Percentiles rank a stretch among this genome's conserved stretches.
phyloP scores from a whole-genome alignment of 2,797 vertebrate genomes.

The Myotis vivesi region DNA sequence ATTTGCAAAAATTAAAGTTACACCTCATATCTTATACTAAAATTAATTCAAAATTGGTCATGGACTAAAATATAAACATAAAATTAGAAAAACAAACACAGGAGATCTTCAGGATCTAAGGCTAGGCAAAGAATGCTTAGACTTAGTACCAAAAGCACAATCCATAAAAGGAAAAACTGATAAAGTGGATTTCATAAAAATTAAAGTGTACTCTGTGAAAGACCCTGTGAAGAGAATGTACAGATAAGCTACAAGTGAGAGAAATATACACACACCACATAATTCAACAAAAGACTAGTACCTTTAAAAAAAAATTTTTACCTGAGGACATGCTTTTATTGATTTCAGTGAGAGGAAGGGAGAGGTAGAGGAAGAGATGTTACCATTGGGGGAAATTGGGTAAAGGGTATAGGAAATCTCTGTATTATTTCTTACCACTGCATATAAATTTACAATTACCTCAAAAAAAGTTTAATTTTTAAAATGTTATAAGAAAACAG shows the following conservation, averaged over 20 bases:
- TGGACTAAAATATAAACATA: neutral
- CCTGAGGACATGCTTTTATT: neutral
- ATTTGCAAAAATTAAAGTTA: neutral
- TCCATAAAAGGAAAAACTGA: neutral
- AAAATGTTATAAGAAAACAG: neutral
- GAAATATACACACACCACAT: neutral
- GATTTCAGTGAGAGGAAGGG: neutral
- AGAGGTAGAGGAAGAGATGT: neutral
- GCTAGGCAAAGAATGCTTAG: neutral
- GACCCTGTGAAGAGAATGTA: neutral
- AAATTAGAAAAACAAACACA: neutral
- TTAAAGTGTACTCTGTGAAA: neutral
- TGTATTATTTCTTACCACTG: neutral
- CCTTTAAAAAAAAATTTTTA: neutral
- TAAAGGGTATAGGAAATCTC: neutral
- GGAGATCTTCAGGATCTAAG: neutral
- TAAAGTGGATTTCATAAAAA: neutral
- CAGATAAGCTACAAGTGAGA: neutral
- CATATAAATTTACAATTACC: neutral
- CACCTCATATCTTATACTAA: neutral
- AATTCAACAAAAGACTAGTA: neutral
- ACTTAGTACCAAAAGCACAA: neutral
- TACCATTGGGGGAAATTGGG: neutral
- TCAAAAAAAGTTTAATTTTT: constrained; percentile 22
- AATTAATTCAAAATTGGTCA: neutral